These are phyloP conservation scores for Neodiprion virginianus DNA, from an alignment of 1,140 invertebrate genomes.

Conservation along the genomic window DNA sequence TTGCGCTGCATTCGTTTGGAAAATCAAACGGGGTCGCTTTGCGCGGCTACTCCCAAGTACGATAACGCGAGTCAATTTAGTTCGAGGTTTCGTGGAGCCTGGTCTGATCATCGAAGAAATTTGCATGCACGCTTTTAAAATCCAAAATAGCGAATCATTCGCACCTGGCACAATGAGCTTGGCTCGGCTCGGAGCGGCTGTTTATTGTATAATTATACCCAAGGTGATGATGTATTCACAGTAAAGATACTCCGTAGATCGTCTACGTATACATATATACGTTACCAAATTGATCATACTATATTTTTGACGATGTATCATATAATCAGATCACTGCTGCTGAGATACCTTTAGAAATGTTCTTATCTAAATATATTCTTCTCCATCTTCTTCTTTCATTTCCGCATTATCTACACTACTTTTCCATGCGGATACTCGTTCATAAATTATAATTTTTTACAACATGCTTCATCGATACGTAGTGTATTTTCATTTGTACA, in stretches of 20 bases:
- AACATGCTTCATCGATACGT: no score
- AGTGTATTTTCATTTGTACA: no score
- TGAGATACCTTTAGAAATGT: constrained; percentile 29
- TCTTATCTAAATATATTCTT: background rate
- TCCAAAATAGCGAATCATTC: no score
- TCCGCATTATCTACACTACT: background rate
- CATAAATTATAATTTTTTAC: no score
- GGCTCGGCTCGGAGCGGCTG: constrained; percentile 2
- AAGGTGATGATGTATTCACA: background rate
- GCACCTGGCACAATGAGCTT: no score
- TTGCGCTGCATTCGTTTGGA: constrained; percentile 45
- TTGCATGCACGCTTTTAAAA: no score
- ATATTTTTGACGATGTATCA: constrained; percentile 6
- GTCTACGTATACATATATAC: constrained; percentile 25
- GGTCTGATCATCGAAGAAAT: background rate
- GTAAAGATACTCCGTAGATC: constrained; percentile 5
- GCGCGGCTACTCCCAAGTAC: constrained; percentile 56
- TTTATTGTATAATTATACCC: background rate
- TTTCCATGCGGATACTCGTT: no score
- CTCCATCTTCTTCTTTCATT: background rate
- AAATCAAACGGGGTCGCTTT: constrained; percentile 46
- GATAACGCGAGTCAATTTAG: constrained; percentile 61
- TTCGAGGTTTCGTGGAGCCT: constrained; percentile 3
- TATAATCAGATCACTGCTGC: constrained; percentile 24
- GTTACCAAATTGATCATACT: constrained; percentile 22